A percentile compares a stretch with the other conserved stretches of the same genome.
Conservation (phyloP, 2,888 invertebrate genomes). For the Hirudinaria manillensis region DNA sequence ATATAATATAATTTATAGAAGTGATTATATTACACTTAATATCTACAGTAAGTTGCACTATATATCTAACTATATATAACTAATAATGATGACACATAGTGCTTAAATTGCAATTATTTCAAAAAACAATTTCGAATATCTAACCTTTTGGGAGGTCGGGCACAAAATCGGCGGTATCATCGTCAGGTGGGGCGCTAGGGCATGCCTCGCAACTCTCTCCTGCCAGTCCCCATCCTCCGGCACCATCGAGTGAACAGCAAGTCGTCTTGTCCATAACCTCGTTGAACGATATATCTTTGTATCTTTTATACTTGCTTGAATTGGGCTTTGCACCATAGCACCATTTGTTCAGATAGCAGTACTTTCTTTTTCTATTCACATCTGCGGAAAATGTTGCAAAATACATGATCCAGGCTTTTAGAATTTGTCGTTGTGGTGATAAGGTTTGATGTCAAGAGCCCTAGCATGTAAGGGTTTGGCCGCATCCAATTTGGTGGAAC, state of each 20-base stretch:
- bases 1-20: neutral
- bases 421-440: neutral
- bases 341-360: conserved; percentile 22
- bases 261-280: conserved; percentile 23
- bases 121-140: neutral
- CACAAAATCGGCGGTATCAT: conserved; percentile 15
- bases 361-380: conserved; percentile 19
- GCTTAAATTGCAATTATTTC: neutral
- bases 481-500: neutral
- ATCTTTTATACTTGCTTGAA: neutral
- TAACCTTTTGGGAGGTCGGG: conserved; percentile 27
- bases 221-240: conserved; percentile 22
- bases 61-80: too few relatives aligned
- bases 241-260: conserved; percentile 20
- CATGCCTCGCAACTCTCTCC: conserved; percentile 20
- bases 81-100: neutral
- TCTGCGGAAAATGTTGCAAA: conserved; percentile 6
- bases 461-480: neutral
- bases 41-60: neutral
- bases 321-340: conserved; percentile 27
- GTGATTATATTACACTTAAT: neutral
- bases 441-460: neutral
- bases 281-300: neutral
- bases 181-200: conserved; percentile 19
- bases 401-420: neutral